Base-by-base conservation (phyloP, 2,113 vertebrate genomes). In the Cygnus buccinator region DNA sequence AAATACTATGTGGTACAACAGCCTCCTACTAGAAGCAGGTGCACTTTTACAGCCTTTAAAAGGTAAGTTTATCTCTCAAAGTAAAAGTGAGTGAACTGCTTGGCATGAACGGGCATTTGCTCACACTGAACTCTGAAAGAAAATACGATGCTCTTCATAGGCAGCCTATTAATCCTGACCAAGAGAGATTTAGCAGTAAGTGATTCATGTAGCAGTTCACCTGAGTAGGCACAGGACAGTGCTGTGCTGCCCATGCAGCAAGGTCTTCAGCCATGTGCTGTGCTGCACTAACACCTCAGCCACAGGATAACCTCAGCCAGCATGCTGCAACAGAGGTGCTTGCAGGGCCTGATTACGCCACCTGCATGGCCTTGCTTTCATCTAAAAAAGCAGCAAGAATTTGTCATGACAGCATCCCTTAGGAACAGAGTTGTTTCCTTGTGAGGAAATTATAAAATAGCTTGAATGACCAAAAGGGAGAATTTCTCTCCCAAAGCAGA, bases 281-380 rank as follows among this genome's bases (percentile, higher is more conserved):
- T 37, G 48, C n/a, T 65, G 48, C 61, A 70, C 26, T 29, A 35
- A 33, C 13, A 33, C 48, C 48, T 19, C 19, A 55, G 25, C n/a
- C 63, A 17, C 8, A 55, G 39, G 55, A 44, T 21, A 10, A 54
- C 35, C 4, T 8, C 43, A 59, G 35, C 11, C 39, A 33, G 5
- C 17, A 65, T 9, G 17, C 10, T 19, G 39, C 33, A 66, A 54
- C 2, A 11, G 41, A 39, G 33, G 10, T 54, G 6, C 6, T 39
- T 2, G 1, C 0, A 3, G 18, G 28, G 46, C 20, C 46, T 1
- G 0, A n/a, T 55, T 29, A 25, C 9, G 29, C 25, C 11, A 33
- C 17, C 14, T 55, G 37, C 35, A 11, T 46, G 33, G 41, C 35
- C 33, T 84, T 6, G 1, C 37, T 28, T 55, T 4, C 25, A 44